Conservation (phyloP, 2,113 vertebrate genomes). For the Urocynchramus pylzowi region DNA sequence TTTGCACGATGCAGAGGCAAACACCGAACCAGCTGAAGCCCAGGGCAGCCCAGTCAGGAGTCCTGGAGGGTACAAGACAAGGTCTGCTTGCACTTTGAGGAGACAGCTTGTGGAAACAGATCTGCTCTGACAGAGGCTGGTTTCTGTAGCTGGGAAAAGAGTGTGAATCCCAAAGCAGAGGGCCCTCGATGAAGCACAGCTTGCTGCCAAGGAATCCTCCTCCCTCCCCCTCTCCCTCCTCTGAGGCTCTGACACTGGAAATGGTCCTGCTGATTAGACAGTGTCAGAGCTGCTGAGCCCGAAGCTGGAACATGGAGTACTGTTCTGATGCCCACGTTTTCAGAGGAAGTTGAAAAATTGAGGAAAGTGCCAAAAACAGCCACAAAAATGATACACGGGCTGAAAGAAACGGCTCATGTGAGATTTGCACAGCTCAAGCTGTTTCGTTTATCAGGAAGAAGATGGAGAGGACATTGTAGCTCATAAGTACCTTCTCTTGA, state of each 20-base stretch:
- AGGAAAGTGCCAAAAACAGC: slow-evolving; percentile 53
- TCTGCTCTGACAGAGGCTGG: not conserved
- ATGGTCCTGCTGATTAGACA: slow-evolving; percentile 45
- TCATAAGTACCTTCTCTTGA: not conserved
- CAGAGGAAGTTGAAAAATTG: slow-evolving; percentile 60
- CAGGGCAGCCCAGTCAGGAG: not conserved
- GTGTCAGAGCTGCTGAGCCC: slow-evolving; percentile 7
- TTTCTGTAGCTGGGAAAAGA: not conserved
- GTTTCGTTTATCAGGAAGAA: not conserved
- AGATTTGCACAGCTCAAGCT: not conserved
- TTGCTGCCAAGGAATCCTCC: slow-evolving; percentile 34
- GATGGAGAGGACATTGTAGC: not conserved
- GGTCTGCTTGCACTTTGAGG: not conserved
- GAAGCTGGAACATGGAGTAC: slow-evolving; percentile 3
- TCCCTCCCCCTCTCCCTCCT: slow-evolving; percentile 24
- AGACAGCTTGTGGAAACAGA: not conserved
- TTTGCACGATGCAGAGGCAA: not conserved
- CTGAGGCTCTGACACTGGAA: slow-evolving; percentile 19
- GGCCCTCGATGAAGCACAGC: not conserved
- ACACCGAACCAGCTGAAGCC: not conserved
- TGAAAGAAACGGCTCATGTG: not conserved
- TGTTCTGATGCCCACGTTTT: slow-evolving; percentile 57
- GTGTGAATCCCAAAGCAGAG: not conserved
- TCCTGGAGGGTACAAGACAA: not conserved
- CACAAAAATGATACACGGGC: not conserved